These are phyloP conservation scores for Chrysogorgia sp. DNA, from an alignment of 92 coral and sea anemone genomes.

Conservation along the genomic window DNA sequence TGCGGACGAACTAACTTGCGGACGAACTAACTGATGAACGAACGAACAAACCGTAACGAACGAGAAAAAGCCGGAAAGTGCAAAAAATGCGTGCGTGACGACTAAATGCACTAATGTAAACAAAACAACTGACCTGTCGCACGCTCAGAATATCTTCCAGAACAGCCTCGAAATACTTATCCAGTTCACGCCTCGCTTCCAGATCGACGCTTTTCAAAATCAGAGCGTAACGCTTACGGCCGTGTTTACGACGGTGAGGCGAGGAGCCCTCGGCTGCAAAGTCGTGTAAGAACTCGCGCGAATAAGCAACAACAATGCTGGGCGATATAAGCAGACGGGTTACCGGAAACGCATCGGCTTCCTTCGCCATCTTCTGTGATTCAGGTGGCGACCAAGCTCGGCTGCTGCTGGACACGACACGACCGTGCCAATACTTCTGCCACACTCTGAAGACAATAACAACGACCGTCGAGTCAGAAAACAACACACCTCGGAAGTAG, in stretches of 20 bases:
- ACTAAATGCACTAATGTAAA: slow-evolving; percentile 20
- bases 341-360: slow-evolving; percentile 76
- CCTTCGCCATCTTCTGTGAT: slow-evolving; percentile 12
- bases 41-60: neutral
- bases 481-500: neutral
- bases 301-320: slow-evolving; percentile 84
- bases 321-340: slow-evolving; percentile 75
- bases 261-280: slow-evolving; percentile 66
- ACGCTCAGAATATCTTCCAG: slow-evolving; percentile 91
- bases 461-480: neutral
- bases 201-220: slow-evolving; percentile 79
- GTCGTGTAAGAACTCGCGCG: slow-evolving; percentile 76
- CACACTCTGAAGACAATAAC: slow-evolving; percentile 50
- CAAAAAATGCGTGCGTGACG: neutral
- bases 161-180: slow-evolving; percentile 85
- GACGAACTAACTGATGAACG: too few species aligned
- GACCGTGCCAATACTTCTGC: slow-evolving; percentile 88
- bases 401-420: slow-evolving; percentile 78
- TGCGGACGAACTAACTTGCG: too few species aligned
- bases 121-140: slow-evolving; percentile 77
- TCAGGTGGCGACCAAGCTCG: too few species aligned
- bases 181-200: slow-evolving; percentile 61
- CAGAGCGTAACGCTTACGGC: slow-evolving; percentile 76
- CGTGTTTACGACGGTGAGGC: neutral
- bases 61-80: neutral